These are phyloP conservation scores for Candoia aspera DNA, from an alignment of 2,113 vertebrate species.

Conservation along the genomic window DNA sequence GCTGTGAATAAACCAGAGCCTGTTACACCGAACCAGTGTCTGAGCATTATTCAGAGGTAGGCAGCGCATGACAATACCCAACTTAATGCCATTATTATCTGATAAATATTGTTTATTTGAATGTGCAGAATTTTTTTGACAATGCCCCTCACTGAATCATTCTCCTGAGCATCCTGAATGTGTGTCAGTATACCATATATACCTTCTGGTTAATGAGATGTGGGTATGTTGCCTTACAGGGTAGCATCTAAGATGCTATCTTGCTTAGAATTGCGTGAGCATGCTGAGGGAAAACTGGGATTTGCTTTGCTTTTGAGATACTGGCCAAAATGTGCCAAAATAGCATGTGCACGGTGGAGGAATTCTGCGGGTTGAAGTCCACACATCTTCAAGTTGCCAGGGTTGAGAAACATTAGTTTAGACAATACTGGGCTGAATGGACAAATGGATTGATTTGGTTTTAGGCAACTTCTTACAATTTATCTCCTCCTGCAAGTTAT, in stretches of 20 bases:
- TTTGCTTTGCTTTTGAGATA: neutral
- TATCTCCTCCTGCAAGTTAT: neutral
- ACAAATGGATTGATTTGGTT: neutral
- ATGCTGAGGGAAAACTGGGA: neutral
- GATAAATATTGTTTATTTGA: neutral
- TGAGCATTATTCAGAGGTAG: too few relatives aligned
- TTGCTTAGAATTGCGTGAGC: neutral
- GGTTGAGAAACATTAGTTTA: neutral
- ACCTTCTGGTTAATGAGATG: neutral
- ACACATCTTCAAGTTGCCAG: neutral
- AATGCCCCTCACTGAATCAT: neutral
- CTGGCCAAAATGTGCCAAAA: neutral
- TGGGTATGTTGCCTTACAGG: neutral
- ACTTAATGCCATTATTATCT: neutral
- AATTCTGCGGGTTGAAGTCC: neutral
- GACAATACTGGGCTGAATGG: neutral
- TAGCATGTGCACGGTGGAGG: neutral
- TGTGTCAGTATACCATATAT: neutral
- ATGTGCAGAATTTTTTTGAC: neutral
- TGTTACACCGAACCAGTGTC: too few relatives aligned
- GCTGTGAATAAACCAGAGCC: too few relatives aligned
- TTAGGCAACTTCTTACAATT: neutral
- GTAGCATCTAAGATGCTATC: neutral
- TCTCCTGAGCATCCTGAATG: neutral
- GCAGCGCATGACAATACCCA: too few relatives aligned